Conservation (phyloP, 2,888 invertebrate genomes). For the Pachliopta kotzebuea region DNA sequence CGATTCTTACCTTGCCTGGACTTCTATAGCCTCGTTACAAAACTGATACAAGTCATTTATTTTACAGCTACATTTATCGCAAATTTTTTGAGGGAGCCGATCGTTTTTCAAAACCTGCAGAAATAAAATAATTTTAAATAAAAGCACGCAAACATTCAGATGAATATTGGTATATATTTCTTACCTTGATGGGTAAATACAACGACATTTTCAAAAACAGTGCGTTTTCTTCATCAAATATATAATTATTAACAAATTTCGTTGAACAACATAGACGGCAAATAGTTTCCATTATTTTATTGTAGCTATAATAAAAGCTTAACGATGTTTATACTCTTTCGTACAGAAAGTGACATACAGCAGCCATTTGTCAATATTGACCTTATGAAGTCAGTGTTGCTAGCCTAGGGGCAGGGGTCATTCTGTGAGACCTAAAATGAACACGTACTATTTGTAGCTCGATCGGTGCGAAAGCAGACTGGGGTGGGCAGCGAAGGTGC, state of each 20-base stretch:
- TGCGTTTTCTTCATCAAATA: slow-evolving; percentile 85
- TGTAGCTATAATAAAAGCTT: slow-evolving; percentile 37
- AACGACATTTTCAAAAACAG: slow-evolving; percentile 85
- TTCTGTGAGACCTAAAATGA: slow-evolving; percentile 57
- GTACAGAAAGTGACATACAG: slow-evolving; percentile 53
- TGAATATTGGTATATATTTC: slow-evolving; percentile 20
- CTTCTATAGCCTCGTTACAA: slow-evolving; percentile 84
- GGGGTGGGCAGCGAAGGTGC: slow-evolving; percentile 53
- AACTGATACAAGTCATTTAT: slow-evolving; percentile 86
- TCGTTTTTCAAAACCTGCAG: slow-evolving; percentile 83
- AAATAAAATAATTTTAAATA: slow-evolving; percentile 32
- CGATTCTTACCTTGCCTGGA: slow-evolving; percentile 79
- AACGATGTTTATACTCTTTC: slow-evolving; percentile 52
- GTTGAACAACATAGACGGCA: slow-evolving; percentile 72
- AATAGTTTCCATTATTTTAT: slow-evolving; percentile 62
- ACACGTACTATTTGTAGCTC: slow-evolving; percentile 37
- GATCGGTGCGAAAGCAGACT: slow-evolving; percentile 46
- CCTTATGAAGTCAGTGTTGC: slow-evolving; percentile 56
- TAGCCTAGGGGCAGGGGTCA: slow-evolving; percentile 36
- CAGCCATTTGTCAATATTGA: slow-evolving; percentile 72
- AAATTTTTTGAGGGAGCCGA: slow-evolving; percentile 85
- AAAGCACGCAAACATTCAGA: slow-evolving; percentile 26
- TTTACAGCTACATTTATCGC: slow-evolving; percentile 85
- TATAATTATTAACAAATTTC: slow-evolving; percentile 82
- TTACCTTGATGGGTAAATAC: slow-evolving; percentile 88